Evolutionary conservation across 2,888 invertebrate species (phyloP).

Genomic region (Yponomeuta plumbellus): DNA sequence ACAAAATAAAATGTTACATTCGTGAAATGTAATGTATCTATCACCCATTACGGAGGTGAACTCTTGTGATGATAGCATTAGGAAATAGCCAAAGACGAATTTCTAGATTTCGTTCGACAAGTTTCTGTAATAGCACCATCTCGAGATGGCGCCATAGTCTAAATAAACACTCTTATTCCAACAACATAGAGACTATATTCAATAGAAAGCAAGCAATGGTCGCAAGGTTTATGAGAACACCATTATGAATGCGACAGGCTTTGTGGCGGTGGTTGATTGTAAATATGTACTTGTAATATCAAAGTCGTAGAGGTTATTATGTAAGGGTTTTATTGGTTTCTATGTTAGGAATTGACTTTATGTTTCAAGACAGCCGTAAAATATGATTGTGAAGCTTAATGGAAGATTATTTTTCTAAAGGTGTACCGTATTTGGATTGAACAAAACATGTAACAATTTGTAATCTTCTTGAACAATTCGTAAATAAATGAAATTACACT

Average conservation of each 20-base stretch:
- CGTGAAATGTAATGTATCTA: too few relatives aligned
- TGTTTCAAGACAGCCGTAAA: background rate
- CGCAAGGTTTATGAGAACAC: conserved; percentile 7
- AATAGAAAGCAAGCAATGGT: conserved; percentile 12
- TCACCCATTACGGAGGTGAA: too few relatives aligned
- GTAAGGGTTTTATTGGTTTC: conserved; percentile 8
- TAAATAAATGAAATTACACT: too few relatives aligned
- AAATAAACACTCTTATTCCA: background rate
- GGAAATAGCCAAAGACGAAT: background rate
- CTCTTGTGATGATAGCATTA: background rate
- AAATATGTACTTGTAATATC: background rate
- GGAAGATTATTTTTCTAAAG: background rate
- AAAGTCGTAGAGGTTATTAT: background rate
- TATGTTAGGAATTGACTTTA: background rate
- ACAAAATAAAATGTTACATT: too few relatives aligned
- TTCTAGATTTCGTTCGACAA: background rate
- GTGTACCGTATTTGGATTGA: background rate
- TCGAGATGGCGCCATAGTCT: background rate
- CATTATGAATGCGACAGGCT: conserved; percentile 8
- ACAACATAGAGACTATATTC: conserved; percentile 1
- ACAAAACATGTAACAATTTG: too few relatives aligned
- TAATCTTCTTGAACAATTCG: too few relatives aligned
- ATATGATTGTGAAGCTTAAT: background rate
- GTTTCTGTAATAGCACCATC: background rate
- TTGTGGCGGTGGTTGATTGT: background rate